Conservation (phyloP, 2,888 invertebrate species). For the Biston stratarius region DNA sequence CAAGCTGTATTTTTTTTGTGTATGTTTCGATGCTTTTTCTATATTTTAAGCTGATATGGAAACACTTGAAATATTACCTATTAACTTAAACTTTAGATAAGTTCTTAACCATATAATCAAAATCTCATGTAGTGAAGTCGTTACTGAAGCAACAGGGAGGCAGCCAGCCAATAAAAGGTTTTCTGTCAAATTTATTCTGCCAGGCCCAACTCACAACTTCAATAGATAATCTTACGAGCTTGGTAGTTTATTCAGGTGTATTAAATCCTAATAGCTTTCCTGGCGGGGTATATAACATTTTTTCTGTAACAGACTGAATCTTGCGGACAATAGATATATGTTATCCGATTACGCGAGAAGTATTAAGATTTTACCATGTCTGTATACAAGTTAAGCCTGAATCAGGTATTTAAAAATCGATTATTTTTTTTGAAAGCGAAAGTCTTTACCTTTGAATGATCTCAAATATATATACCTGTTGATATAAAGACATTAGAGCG, state of each 20-base stretch:
- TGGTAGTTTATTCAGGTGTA: slow-evolving; percentile 11
- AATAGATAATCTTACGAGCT: slow-evolving; percentile 67
- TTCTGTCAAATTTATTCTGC: neutral
- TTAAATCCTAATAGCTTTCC: slow-evolving; percentile 14
- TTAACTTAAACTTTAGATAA: too few species aligned
- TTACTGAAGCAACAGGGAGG: neutral
- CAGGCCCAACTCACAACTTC: neutral
- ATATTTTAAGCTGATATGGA: too few species aligned
- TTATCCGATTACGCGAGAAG: neutral
- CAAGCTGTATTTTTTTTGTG: too few species aligned
- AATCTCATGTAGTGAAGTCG: neutral
- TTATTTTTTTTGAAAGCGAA: too few species aligned
- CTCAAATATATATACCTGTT: too few species aligned
- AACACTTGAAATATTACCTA: too few species aligned
- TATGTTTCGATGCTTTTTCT: too few species aligned
- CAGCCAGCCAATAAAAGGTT: neutral
- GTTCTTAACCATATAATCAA: too few species aligned
- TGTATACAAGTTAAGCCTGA: too few species aligned
- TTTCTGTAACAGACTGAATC: neutral
- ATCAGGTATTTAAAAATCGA: too few species aligned
- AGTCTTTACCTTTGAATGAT: too few species aligned
- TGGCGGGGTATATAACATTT: neutral
- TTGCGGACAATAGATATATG: neutral
- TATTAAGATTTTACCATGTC: neutral
- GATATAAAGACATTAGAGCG: too few species aligned